A percentile compares a stretch with the other conserved stretches of the same genome.
Evolutionary conservation across 2,797 vertebrate species (phyloP).

Genomic region (Gallinago stenura): DNA sequence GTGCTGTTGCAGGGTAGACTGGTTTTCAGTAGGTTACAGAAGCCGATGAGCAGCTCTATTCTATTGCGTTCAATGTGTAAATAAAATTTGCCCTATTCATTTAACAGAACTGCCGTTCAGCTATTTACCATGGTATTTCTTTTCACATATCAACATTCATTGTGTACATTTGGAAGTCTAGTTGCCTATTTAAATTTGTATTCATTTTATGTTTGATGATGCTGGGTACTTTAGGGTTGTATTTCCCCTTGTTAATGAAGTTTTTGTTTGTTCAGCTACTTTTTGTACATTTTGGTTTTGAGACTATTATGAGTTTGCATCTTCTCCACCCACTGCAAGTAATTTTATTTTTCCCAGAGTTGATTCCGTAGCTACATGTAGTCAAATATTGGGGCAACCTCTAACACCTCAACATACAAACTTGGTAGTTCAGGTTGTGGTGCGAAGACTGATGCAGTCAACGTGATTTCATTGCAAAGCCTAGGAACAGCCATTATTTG

Average conservation of each 20-base stretch:
- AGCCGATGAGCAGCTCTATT: constrained; percentile 63
- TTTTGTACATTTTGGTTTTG: constrained; percentile 84
- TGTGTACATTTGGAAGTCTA: constrained; percentile 74
- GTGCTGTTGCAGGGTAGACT: constrained; percentile 64
- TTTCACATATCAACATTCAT: constrained; percentile 67
- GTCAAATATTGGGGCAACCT: constrained; percentile 66
- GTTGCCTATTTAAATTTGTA: constrained; percentile 77
- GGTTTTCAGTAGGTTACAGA: constrained; percentile 60
- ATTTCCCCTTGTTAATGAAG: constrained; percentile 76
- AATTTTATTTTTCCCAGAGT: constrained; percentile 78
- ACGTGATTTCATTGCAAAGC: constrained; percentile 76
- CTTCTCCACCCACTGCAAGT: constrained; percentile 69
- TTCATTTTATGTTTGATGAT: constrained; percentile 71
- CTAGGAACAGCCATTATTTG: constrained; percentile 73
- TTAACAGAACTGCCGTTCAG: constrained; percentile 65
- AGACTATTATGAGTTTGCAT: constrained; percentile 72
- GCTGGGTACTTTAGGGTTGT: constrained; percentile 76
- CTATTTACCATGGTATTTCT: constrained; percentile 70
- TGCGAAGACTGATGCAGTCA: constrained; percentile 68
- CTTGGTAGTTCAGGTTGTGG: constrained; percentile 68
- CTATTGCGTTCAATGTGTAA: constrained; percentile 76
- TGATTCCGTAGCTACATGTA: constrained; percentile 81
- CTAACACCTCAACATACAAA: constrained; percentile 66
- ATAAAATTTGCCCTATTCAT: constrained; percentile 74
- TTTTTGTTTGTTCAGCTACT: constrained; percentile 70